These are phyloP conservation scores for Crotophaga sulcirostris DNA, from an alignment of 2,113 vertebrate genomes.

Conservation along the genomic window DNA sequence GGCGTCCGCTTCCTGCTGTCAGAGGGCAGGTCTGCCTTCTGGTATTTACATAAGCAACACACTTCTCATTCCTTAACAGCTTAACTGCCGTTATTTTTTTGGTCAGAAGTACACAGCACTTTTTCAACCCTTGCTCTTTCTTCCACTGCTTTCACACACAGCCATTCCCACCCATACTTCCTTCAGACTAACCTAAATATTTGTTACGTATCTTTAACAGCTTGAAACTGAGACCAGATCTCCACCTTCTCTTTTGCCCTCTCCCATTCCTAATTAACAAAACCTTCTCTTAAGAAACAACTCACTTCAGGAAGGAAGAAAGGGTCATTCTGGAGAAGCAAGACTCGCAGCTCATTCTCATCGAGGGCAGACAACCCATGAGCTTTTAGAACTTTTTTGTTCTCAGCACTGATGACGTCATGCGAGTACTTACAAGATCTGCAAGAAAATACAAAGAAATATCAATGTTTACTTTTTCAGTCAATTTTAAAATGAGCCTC, in stretches of 20 bases:
- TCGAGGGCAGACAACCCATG: conserved; percentile 71
- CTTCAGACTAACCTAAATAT: not conserved
- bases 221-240: not conserved
- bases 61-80: not conserved
- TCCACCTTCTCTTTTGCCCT: not conserved
- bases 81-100: not conserved
- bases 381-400: conserved; percentile 68
- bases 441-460: conserved; percentile 31
- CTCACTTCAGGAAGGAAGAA: conserved; percentile 80
- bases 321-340: conserved; percentile 79
- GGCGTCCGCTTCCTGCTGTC: not conserved
- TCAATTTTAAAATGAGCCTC: not conserved
- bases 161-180: not conserved
- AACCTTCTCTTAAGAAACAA: not conserved
- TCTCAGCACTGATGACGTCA: conserved; percentile 56
- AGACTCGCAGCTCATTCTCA: conserved; percentile 71
- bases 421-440: conserved; percentile 75
- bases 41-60: not conserved
- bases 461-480: not conserved
- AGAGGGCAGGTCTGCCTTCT: not conserved
- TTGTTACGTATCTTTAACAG: not conserved
- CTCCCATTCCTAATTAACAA: not conserved
- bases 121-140: not conserved
- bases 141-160: not conserved
- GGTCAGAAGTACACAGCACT: not conserved